Conservation (phyloP, 1,140 invertebrate genomes). For the Drosophila lini region DNA sequence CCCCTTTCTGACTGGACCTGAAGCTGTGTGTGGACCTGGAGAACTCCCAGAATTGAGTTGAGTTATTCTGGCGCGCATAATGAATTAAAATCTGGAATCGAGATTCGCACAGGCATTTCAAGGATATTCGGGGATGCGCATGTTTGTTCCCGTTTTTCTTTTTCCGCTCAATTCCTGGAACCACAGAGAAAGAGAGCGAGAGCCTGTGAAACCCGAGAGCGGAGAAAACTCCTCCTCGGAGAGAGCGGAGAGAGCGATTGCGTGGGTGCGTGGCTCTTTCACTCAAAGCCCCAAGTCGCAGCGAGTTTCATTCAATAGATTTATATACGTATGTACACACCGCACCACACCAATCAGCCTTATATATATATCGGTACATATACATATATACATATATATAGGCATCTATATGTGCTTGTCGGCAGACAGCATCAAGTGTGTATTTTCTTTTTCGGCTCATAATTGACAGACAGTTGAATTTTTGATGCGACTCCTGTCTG, state of each 20-base stretch:
- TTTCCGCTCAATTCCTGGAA: constrained; percentile 75
- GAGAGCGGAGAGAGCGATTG: constrained; percentile 14
- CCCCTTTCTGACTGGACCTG: constrained; percentile 2
- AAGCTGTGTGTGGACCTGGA: constrained; percentile 5
- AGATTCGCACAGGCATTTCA: constrained; percentile 59
- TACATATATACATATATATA: constrained; percentile 4
- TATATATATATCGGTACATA: constrained; percentile 5
- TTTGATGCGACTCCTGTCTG: constrained; percentile 66
- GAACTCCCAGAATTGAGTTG: constrained; percentile 33
- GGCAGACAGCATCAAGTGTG: constrained; percentile 63
- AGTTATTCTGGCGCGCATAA: constrained; percentile 70
- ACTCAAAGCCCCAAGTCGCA: constrained; percentile 69
- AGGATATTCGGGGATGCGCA: constrained; percentile 79
- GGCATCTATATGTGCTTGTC: constrained; percentile 20
- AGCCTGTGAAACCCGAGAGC: background rate
- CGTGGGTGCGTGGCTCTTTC: constrained; percentile 57
- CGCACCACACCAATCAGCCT: constrained; percentile 15
- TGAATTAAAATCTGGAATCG: constrained; percentile 78
- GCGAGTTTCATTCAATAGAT: constrained; percentile 76
- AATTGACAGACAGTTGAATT: constrained; percentile 78
- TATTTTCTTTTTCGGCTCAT: constrained; percentile 63
- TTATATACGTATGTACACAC: constrained; percentile 20
- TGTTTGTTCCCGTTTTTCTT: constrained; percentile 77
- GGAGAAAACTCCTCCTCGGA: constrained; percentile 2
- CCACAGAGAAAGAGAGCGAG: constrained; percentile 6